Evolutionary conservation across 2,797 vertebrate species (phyloP).

Genomic region (Nannoperca australis): DNA sequence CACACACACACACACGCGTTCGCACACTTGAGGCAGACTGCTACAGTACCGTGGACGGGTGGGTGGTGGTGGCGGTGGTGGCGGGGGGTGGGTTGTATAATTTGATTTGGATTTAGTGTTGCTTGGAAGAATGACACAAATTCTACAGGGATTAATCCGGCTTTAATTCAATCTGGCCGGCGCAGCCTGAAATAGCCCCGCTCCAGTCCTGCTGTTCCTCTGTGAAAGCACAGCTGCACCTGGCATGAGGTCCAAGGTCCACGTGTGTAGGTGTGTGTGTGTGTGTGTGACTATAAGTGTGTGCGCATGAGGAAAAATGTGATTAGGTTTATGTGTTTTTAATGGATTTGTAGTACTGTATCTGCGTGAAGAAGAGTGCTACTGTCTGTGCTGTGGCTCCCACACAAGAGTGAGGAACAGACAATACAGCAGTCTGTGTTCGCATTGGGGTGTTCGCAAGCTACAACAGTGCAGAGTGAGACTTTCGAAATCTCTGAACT

Average conservation of each 20-base stretch:
- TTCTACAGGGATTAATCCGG: constrained; percentile 84
- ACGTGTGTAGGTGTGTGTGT: background rate
- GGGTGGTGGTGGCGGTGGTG: constrained; percentile 6
- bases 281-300: background rate
- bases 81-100: constrained; percentile 64
- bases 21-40: constrained; percentile 16
- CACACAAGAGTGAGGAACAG: background rate
- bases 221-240: constrained; percentile 68
- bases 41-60: constrained; percentile 7
- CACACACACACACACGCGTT: background rate
- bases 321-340: constrained; percentile 17
- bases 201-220: constrained; percentile 64
- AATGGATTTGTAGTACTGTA: constrained; percentile 19
- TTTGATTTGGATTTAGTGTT: constrained; percentile 84
- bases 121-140: constrained; percentile 82
- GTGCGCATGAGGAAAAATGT: background rate
- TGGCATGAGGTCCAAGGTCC: constrained; percentile 43
- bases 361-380: background rate
- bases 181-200: constrained; percentile 76
- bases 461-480: background rate
- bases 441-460: no score
- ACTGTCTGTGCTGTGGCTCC: constrained; percentile 2
- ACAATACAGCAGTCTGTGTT: constrained; percentile 10
- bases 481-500: background rate
- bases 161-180: constrained; percentile 84